Evolutionary conservation across 37 sponge, comb jelly and placozoan species (phyloP).

Genomic region (Oscarella lobularis): DNA sequence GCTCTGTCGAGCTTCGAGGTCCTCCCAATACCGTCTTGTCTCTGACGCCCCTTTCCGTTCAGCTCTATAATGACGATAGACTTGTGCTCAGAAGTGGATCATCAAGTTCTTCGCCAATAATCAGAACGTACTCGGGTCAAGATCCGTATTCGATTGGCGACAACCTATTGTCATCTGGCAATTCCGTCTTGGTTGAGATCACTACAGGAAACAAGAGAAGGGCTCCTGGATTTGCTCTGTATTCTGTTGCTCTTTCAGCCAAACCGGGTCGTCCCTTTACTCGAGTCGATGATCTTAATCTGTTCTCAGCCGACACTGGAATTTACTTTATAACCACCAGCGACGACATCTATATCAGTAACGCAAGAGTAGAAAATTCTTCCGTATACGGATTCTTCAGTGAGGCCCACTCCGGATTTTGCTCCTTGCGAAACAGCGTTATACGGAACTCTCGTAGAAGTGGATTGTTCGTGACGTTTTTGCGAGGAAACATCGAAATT

Average conservation of each 20-base stretch:
- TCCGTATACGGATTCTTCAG: not conserved
- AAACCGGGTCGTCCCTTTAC: too few relatives aligned
- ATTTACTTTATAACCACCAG: not conserved
- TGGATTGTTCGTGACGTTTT: not conserved
- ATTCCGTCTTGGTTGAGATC: not conserved
- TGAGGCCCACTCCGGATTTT: not conserved
- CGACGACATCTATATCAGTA: not conserved
- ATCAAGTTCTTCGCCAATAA: not conserved
- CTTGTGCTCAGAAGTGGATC: not conserved
- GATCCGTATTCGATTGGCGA: not conserved
- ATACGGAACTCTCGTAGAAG: not conserved
- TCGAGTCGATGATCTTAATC: too few relatives aligned
- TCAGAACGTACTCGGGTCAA: not conserved
- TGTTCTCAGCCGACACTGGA: too few relatives aligned
- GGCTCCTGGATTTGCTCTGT: conserved; percentile 2
- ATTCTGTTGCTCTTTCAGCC: not conserved
- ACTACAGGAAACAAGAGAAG: not conserved
- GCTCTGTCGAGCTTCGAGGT: not conserved
- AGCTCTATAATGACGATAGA: not conserved
- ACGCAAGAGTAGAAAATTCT: not conserved
- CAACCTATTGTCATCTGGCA: not conserved
- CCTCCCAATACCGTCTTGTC: not conserved
- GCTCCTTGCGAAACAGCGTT: not conserved
- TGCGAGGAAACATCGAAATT: not conserved
- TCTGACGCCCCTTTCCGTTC: not conserved